phyloP scores from a whole-genome alignment of 2,113 vertebrate species.

The Pomatostomus ruficeps region DNA sequence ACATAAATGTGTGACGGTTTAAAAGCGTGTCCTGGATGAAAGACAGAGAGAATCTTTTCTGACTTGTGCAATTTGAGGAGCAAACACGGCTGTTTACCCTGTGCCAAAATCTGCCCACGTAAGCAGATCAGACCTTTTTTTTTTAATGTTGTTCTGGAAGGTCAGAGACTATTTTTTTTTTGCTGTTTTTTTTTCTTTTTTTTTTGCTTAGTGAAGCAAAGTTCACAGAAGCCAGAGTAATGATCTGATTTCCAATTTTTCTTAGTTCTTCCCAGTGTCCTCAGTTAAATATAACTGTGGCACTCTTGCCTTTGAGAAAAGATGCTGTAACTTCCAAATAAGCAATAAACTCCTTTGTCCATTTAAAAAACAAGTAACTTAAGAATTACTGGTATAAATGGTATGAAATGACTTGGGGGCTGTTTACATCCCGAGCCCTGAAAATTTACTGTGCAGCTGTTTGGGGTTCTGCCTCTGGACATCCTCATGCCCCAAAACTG shows the following conservation, averaged over 20 bases:
- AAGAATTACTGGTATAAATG: background rate
- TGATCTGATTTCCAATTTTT: background rate
- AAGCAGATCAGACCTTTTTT: constrained; percentile 22
- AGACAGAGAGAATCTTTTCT: background rate
- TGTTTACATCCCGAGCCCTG: background rate
- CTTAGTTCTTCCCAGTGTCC: background rate
- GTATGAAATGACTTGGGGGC: accelerated
- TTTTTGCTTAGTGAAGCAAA: constrained; percentile 24
- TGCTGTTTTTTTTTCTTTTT: background rate
- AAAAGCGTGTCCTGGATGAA: background rate
- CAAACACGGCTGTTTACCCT: constrained; percentile 46
- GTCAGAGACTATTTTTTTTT: constrained; percentile 16
- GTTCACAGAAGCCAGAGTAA: constrained; percentile 3
- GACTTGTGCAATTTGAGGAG: constrained; percentile 37
- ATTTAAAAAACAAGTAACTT: background rate
- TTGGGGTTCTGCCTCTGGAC: background rate
- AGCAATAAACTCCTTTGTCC: background rate
- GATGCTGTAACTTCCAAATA: background rate
- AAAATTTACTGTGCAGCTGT: background rate
- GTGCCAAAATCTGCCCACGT: constrained; percentile 43
- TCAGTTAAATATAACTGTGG: background rate
- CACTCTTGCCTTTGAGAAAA: background rate
- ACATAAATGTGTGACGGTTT: background rate
- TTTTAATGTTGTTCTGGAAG: background rate
- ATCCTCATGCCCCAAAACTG: background rate